Base-by-base conservation (phyloP, 2,113 vertebrate genomes). In the Cynocephalus volans region DNA sequence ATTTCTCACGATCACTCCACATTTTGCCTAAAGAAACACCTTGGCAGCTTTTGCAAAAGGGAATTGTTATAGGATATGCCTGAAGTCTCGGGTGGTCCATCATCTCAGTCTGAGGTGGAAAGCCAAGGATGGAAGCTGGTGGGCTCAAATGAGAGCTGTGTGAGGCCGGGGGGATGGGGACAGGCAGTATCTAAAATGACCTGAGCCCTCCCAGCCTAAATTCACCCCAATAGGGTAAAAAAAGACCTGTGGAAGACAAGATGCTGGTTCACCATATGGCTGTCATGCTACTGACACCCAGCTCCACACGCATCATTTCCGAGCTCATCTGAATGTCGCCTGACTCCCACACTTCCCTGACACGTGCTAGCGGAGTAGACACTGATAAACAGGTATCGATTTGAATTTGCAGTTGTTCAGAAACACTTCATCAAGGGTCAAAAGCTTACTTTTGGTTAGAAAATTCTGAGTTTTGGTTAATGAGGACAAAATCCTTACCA, bases 391-490 rank as follows among this genome's bases (percentile, higher is more conserved):
- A 60, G 48, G 4, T 73, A 62, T 36, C 72, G 24, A 56, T 69
- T 72, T 52, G 33, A 77, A 58, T 64, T n/a, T 58, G 50, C 90
- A 52, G 33, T 81, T 52, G 33, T 77, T 92, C 10, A 82, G 80
- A 77, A 92, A 81, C 45, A 10, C 17, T 5, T 89, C 36, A 48
- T 62, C n/a, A 88, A 79, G 26, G 52, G 9, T 33, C 65, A 52
- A 58, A 36, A 14, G 54, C 14, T 86, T 31, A 52, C 54, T 60
- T 79, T 65, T 17, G 60, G 21, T 86, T 87, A 89, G 80, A 45
- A 90, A 76, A 73, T 58, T 28, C 31, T 73, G 89, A 73, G 75
- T 77, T 96, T 92, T 76, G 62, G 60, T 48, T 45, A 90, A 54
- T 54, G 33, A 93, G 67, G 85, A 64, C 62, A 26, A n/a, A 33